Evolutionary conservation across 1,140 invertebrate species (phyloP).

Genomic region (Euschistus heros): DNA sequence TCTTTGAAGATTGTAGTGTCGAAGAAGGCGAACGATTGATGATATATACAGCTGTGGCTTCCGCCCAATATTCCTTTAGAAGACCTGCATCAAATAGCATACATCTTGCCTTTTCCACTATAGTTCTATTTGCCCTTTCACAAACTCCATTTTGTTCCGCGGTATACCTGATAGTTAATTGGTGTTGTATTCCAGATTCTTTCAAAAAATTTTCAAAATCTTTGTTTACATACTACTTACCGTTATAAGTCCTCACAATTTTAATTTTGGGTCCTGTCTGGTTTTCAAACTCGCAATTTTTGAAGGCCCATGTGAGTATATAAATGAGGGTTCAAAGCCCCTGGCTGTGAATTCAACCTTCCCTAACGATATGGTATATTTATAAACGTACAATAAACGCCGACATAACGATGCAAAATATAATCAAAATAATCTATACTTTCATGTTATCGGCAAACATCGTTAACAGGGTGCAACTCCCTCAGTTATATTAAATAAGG

Average conservation of each 20-base stretch:
- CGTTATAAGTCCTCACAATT: constrained; percentile 30
- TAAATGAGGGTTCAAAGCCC: too few species aligned
- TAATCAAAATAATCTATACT: too few species aligned
- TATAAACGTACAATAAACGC: too few species aligned
- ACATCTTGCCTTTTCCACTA: constrained; percentile 32
- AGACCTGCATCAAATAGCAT: constrained; percentile 29
- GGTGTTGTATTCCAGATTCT: constrained; percentile 17
- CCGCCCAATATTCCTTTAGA: constrained; percentile 28
- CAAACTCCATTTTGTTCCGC: constrained; percentile 37
- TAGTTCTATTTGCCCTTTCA: constrained; percentile 33
- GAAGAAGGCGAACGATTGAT: constrained; percentile 33
- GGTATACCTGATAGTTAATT: constrained; percentile 31
- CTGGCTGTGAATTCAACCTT: too few species aligned
- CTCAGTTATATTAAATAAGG: too few species aligned
- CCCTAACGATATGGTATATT: too few species aligned
- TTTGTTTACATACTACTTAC: constrained; percentile 30
- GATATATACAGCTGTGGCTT: constrained; percentile 36
- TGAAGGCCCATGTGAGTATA: too few species aligned
- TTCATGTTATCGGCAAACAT: too few species aligned
- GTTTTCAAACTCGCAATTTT: too few species aligned
- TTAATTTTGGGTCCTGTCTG: constrained; percentile 28
- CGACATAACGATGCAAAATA: too few species aligned
- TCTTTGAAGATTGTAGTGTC: constrained; percentile 23
- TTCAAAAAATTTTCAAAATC: constrained; percentile 15
- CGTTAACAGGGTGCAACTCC: too few species aligned